These are phyloP conservation scores for Biston stratarius DNA, from an alignment of 2,888 invertebrate genomes.

Conservation along the genomic window DNA sequence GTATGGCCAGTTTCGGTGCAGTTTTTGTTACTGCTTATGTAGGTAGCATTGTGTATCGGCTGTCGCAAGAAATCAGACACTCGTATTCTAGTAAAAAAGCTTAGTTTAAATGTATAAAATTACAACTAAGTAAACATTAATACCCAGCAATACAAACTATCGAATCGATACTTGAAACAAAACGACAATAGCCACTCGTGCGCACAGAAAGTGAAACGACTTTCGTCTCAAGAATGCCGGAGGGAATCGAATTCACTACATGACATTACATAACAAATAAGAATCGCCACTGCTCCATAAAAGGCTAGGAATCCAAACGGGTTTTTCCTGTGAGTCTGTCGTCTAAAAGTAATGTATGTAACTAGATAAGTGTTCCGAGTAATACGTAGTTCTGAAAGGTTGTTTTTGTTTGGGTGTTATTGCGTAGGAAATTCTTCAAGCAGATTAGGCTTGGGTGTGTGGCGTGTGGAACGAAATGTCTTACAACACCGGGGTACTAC, in stretches of 20 bases:
- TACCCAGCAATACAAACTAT: neutral
- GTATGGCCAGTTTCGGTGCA: conserved; percentile 5
- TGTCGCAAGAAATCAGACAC: too few species aligned
- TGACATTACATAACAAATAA: conserved; percentile 40
- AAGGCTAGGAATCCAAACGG: conserved; percentile 20
- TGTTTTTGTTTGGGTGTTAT: conserved; percentile 11
- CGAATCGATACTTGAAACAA: conserved; percentile 23
- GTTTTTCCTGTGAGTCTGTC: conserved; percentile 7
- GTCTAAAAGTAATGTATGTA: conserved; percentile 2
- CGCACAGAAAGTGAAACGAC: conserved; percentile 75
- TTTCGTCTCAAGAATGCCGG: conserved; percentile 74
- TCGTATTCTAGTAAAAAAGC: too few species aligned
- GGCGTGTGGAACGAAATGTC: neutral
- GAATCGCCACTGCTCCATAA: conserved; percentile 42
- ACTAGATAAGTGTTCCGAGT: conserved; percentile 18
- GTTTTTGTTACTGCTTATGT: neutral
- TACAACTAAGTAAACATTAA: conserved; percentile 20
- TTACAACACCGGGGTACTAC: neutral
- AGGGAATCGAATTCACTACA: conserved; percentile 63
- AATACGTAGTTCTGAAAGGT: conserved; percentile 5
- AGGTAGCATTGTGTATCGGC: neutral
- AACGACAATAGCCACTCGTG: conserved; percentile 59
- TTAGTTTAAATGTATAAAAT: neutral
- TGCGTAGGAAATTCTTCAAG: conserved; percentile 17
- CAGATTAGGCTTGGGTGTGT: conserved; percentile 10